Evolutionary conservation across 2,888 invertebrate genomes (phyloP), one percentile per base, ranked within the genome.

Genomic region (Drosophila emarginata): DNA sequence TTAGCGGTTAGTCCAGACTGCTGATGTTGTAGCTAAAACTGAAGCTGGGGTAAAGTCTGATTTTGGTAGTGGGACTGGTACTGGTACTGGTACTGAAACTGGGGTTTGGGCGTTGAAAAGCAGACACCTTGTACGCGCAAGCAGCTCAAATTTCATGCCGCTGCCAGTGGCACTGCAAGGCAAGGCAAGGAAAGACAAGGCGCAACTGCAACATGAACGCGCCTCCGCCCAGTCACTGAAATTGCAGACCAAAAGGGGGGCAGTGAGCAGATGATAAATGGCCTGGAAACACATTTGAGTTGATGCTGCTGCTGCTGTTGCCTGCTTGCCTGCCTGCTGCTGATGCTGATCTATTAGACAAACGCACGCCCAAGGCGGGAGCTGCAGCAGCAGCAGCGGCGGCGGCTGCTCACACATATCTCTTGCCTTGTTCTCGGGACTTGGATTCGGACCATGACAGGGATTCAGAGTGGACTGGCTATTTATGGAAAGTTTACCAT

Each of bases 291-390:
- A 80, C 84, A 86, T 84, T 83, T 76, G 83, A 80, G 83, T 74
- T 74, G 77, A 75, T 68, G 78, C 75, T 72, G 77, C 60, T 69
- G 72, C 66, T 59, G 76, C 40, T 54, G 72, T 39, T 54, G 72
- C 58, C 32, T 62, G 56, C 53, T 40, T 37, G 67, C 37, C 36
- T 26, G 26, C 26, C 26, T 57, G 67, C 1, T 63, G 68, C 62
- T 80, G 80, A 67, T 74, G 80, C 82, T 82, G 82, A 82, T 82
- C 85, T 82, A 82, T 82, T 82, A 78, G 82, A 85, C 85, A 85
- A 82, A 85, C 77, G 80, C 85, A 82, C 74, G 81, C 82, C 80
- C 73, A 77, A 77, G 78, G 82, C 82, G 45, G 45, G n/a, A 11
- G 32, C 32, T 9, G 32, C 32, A 28, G 36, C 36, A 36, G 36